A percentile compares a stretch with the other conserved stretches of the same genome.
Conservation (phyloP, 1,140 invertebrate species). For the Plutomurus gul region DNA sequence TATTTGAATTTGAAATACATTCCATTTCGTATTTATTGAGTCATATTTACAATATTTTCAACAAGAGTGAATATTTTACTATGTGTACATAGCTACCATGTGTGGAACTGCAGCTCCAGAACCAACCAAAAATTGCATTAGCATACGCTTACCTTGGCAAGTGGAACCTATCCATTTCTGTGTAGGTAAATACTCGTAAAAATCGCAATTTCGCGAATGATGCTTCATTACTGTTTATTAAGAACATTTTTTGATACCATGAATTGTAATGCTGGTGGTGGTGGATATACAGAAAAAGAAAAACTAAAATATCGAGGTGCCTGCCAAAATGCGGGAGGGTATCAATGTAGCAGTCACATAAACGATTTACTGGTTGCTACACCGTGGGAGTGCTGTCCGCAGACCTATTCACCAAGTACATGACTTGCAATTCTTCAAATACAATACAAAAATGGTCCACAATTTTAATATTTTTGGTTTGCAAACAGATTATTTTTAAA, state of each 20-base stretch:
- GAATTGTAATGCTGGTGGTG: background rate
- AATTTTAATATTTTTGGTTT: background rate
- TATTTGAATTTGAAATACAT: too few relatives aligned
- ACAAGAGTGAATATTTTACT: too few relatives aligned
- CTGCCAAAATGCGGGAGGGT: background rate
- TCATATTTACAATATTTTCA: too few relatives aligned
- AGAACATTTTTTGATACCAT: background rate
- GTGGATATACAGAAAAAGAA: slow-evolving; percentile 38
- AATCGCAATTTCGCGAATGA: background rate
- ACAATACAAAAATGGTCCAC: background rate
- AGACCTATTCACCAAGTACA: slow-evolving; percentile 39
- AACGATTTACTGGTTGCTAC: slow-evolving; percentile 35
- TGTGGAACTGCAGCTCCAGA: slow-evolving; percentile 38
- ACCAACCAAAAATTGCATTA: slow-evolving; percentile 46
- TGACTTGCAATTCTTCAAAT: background rate
- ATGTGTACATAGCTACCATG: background rate
- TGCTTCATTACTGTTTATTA: background rate
- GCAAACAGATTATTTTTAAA: slow-evolving; percentile 30
- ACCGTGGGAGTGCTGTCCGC: slow-evolving; percentile 50
- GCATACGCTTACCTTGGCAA: slow-evolving; percentile 44
- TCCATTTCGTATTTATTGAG: too few relatives aligned
- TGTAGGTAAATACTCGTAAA: slow-evolving; percentile 2
- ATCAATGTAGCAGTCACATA: background rate
- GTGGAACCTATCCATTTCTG: slow-evolving; percentile 45
- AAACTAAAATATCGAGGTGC: background rate